Conservation (phyloP, 2,797 vertebrate species). For the Taenioides sp. region DNA sequence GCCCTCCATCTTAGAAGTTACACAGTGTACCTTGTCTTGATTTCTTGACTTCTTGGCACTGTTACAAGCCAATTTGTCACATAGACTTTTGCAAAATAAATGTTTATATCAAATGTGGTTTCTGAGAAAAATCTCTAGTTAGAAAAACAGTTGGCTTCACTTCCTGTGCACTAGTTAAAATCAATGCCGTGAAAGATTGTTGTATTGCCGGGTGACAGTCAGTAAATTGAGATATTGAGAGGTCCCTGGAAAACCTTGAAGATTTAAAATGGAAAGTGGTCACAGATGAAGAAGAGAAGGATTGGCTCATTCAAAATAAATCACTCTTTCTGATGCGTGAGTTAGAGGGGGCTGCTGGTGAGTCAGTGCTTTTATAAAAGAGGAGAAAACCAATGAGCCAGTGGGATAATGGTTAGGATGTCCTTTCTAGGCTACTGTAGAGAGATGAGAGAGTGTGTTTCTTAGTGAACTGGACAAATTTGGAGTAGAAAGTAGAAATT, state of each 20-base stretch:
- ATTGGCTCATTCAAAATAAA: slow-evolving; percentile 2
- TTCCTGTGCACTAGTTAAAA: not conserved
- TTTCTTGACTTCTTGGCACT: too few relatives aligned
- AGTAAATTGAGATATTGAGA: slow-evolving; percentile 15
- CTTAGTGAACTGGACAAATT: not conserved
- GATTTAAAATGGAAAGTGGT: not conserved
- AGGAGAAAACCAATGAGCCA: not conserved
- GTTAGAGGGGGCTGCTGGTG: slow-evolving; percentile 1
- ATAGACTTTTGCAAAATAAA: too few relatives aligned
- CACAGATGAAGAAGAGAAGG: slow-evolving; percentile 2
- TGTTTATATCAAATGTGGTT: not conserved
- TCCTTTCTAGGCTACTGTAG: slow-evolving; percentile 2
- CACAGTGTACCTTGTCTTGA: too few relatives aligned
- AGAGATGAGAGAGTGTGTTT: not conserved
- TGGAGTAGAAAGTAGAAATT: not conserved
- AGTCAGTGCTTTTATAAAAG: not conserved
- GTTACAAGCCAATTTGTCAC: too few relatives aligned
- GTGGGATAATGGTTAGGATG: not conserved
- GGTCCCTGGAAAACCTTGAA: not conserved
- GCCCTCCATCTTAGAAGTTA: too few relatives aligned
- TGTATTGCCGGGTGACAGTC: slow-evolving; percentile 19
- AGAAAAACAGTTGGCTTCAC: slow-evolving; percentile 1
- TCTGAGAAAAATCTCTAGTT: not conserved
- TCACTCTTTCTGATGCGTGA: slow-evolving; percentile 1
- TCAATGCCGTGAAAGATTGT: slow-evolving; percentile 16